Evolutionary conservation across 2,797 vertebrate genomes (phyloP).

Genomic region (Masticophis lateralis): DNA sequence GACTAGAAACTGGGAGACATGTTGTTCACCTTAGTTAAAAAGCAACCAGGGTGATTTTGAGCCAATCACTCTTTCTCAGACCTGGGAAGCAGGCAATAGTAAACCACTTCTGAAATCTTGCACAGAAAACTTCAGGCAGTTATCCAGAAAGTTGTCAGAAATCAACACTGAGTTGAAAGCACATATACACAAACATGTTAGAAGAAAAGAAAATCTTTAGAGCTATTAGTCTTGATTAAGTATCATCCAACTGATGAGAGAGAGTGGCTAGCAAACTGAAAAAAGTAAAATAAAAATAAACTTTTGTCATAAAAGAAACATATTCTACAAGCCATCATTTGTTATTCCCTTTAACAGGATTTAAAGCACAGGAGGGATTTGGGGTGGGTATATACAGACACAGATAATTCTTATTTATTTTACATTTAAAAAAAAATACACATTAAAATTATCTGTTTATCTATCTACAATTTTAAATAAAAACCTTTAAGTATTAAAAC

Average conservation of each 20-base stretch:
- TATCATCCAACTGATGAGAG: constrained; percentile 1
- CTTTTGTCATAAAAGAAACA: constrained; percentile 23
- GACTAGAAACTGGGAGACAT: not conserved
- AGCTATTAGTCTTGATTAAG: constrained; percentile 27
- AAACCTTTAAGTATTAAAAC: not conserved
- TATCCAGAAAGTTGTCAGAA: not conserved
- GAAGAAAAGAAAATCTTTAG: constrained; percentile 10
- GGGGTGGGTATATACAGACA: not conserved
- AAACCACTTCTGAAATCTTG: not conserved
- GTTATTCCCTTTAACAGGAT: constrained; percentile 2
- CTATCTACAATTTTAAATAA: not conserved
- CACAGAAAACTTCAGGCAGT: not conserved
- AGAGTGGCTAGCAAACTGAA: constrained; percentile 17
- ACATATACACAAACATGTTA: not conserved
- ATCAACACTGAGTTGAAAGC: not conserved
- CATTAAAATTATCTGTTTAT: not conserved
- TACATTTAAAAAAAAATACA: not conserved
- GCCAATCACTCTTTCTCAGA: not conserved
- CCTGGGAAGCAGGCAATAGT: not conserved
- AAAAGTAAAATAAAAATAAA: not conserved
- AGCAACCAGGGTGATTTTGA: not conserved
- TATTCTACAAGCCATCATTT: constrained; percentile 1
- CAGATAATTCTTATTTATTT: not conserved
- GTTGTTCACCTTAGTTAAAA: not conserved
- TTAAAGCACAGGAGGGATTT: not conserved